Evolutionary conservation across 2,113 vertebrate genomes (phyloP).

Genomic region (Atrichornis clamosus): DNA sequence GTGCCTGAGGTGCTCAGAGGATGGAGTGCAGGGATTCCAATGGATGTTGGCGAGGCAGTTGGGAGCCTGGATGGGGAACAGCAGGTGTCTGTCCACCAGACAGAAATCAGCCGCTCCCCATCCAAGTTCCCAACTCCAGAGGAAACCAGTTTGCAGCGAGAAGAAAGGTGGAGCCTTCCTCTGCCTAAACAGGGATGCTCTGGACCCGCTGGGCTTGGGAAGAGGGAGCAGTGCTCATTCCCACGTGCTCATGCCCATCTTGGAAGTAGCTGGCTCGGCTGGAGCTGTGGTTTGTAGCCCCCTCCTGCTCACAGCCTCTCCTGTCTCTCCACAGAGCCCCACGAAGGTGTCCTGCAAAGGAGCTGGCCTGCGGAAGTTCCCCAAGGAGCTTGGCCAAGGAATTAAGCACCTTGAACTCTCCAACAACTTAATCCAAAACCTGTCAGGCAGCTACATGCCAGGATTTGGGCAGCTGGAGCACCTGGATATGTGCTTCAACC

Average conservation of each 20-base stretch:
- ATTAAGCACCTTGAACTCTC: constrained; percentile 76
- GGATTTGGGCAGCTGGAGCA: constrained; percentile 67
- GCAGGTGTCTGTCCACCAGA: not conserved
- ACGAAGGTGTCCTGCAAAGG: constrained; percentile 70
- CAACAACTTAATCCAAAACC: constrained; percentile 78
- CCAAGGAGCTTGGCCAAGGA: constrained; percentile 58
- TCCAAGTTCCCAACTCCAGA: not conserved
- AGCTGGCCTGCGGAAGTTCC: constrained; percentile 68
- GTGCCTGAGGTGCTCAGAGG: not conserved
- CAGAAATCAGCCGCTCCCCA: not conserved
- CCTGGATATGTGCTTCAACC: constrained; percentile 75
- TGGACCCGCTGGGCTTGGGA: not conserved
- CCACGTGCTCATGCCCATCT: not conserved
- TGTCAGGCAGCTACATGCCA: constrained; percentile 37
- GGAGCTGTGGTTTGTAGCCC: not conserved
- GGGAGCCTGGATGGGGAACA: not conserved
- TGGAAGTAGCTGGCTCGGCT: not conserved
- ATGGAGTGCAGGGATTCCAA: not conserved
- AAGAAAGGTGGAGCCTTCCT: not conserved
- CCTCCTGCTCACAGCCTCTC: not conserved
- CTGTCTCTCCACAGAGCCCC: constrained; percentile 1
- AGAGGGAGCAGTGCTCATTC: not conserved
- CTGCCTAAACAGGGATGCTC: not conserved
- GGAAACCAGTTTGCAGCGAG: not conserved
- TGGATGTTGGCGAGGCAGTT: not conserved